phyloP scores from a whole-genome alignment of 2,113 vertebrate species.

The Dicrurus megarhynchus region DNA sequence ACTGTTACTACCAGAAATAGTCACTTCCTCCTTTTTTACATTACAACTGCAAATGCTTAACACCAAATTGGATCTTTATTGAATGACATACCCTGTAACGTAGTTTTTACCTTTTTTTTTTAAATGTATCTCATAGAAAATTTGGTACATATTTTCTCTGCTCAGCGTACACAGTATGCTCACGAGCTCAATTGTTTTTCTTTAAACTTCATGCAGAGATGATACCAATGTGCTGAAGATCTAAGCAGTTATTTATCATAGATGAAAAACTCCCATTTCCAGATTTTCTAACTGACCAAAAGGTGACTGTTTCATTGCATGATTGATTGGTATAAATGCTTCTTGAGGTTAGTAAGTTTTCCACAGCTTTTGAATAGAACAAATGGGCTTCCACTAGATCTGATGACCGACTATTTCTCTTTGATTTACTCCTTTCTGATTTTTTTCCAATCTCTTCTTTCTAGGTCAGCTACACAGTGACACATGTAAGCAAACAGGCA shows the following conservation, averaged over 20 bases:
- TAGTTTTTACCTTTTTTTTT: neutral
- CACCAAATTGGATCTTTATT: neutral
- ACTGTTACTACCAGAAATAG: neutral
- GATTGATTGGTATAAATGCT: neutral
- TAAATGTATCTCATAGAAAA: neutral
- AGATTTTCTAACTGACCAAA: neutral
- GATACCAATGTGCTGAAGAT: neutral
- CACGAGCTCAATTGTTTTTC: neutral
- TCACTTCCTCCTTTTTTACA: neutral
- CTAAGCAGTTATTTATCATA: neutral
- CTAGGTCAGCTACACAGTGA: neutral
- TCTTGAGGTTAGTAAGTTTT: neutral
- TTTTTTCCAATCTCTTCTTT: neutral
- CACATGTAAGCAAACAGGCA: neutral
- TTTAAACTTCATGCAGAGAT: neutral
- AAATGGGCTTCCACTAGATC: neutral
- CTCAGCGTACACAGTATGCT: neutral
- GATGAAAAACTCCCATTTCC: neutral
- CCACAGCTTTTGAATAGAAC: neutral
- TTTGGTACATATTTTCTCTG: neutral
- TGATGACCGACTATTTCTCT: neutral
- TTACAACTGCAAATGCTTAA: neutral
- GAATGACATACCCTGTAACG: neutral
- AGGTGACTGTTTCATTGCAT: neutral
- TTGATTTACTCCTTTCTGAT: neutral